These are phyloP conservation scores for Dicroscelio sp. DNA, from an alignment of 2,888 invertebrate species.

Conservation along the genomic window DNA sequence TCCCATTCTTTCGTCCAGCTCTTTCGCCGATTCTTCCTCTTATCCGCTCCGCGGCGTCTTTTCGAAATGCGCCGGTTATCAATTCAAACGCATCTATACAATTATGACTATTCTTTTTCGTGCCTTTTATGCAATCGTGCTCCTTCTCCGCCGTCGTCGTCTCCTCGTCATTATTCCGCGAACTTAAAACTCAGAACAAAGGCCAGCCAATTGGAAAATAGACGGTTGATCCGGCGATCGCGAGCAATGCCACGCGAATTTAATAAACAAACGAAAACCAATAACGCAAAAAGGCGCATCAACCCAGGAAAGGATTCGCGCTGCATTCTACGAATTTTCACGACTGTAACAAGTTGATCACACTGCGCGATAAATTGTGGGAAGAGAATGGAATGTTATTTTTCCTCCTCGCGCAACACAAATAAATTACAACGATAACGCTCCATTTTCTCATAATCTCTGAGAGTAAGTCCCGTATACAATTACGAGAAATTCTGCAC, in stretches of 20 bases:
- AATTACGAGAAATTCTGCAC: constrained; percentile 47
- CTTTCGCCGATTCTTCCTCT: constrained; percentile 51
- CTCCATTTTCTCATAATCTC: constrained; percentile 58
- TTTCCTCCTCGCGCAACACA: background rate
- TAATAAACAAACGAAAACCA: too few relatives aligned
- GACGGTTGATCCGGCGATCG: too few relatives aligned
- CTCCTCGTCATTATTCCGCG: too few relatives aligned
- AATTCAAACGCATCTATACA: constrained; percentile 31
- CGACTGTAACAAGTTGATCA: constrained; percentile 38
- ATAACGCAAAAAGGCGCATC: too few relatives aligned
- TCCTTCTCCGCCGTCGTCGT: too few relatives aligned
- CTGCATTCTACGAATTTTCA: background rate
- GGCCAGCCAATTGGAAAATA: too few relatives aligned
- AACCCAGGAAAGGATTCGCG: too few relatives aligned
- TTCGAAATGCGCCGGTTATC: constrained; percentile 34
- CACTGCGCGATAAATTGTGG: constrained; percentile 51
- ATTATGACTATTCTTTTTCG: constrained; percentile 35
- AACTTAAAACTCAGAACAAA: too few relatives aligned
- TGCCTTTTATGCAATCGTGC: too few relatives aligned
- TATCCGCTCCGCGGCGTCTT: constrained; percentile 37
- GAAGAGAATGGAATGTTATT: constrained; percentile 42
- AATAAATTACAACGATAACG: constrained; percentile 50
- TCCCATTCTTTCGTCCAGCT: constrained; percentile 43
- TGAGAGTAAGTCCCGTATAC: constrained; percentile 14
- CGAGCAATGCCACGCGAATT: too few relatives aligned